Conservation (phyloP, 2,113 vertebrate genomes). For the Silurus glanis region DNA sequence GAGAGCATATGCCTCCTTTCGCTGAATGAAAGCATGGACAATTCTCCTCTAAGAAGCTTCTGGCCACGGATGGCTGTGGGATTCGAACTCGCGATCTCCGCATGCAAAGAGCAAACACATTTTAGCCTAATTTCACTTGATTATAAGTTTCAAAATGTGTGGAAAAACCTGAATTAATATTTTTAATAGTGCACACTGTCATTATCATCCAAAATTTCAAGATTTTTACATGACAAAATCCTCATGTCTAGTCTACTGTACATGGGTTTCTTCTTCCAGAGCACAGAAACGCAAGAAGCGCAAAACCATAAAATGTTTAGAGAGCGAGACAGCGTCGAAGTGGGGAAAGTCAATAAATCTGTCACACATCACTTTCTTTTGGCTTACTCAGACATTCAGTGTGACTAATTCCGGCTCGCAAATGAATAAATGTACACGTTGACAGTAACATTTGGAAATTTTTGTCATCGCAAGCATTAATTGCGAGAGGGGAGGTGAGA, state of each 20-base stretch:
- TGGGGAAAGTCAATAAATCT: slow-evolving; percentile 18
- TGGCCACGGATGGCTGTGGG: background rate
- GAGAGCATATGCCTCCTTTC: background rate
- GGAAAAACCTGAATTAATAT: background rate
- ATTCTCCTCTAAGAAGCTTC: background rate
- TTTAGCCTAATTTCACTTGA: background rate
- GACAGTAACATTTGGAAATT: slow-evolving; percentile 52
- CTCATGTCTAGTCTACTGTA: background rate
- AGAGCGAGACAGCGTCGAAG: background rate
- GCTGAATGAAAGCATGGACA: background rate
- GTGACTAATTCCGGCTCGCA: slow-evolving; percentile 51
- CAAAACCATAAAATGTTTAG: background rate
- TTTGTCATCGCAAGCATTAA: slow-evolving; percentile 46
- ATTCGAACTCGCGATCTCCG: background rate
- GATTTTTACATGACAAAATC: background rate
- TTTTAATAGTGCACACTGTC: background rate
- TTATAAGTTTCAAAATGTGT: background rate
- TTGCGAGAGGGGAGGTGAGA: slow-evolving; percentile 6
- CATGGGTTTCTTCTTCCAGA: background rate
- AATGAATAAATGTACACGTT: slow-evolving; percentile 50
- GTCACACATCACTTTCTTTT: slow-evolving; percentile 16
- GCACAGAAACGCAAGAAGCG: background rate
- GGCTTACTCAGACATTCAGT: slow-evolving; percentile 42
- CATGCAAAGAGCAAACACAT: background rate
- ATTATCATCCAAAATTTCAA: background rate